phyloP scores from a whole-genome alignment of 1,140 invertebrate species.

The Cephus cinctus region DNA sequence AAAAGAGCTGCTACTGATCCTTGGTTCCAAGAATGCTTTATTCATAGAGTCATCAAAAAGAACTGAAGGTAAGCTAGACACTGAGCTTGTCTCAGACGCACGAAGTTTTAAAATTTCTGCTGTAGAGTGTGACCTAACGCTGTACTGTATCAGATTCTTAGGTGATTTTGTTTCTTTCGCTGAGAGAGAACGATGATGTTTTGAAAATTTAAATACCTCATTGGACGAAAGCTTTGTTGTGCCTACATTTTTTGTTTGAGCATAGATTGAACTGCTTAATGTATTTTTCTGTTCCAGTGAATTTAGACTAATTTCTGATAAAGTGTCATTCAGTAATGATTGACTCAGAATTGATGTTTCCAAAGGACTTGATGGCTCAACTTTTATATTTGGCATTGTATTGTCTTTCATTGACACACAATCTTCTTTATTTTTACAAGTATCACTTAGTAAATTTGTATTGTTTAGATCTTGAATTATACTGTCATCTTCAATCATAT shows the following conservation, averaged over 20 bases:
- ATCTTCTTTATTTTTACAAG: background rate
- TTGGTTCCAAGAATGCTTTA: constrained; percentile 20
- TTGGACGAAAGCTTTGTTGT: background rate
- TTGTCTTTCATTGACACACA: background rate
- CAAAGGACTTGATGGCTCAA: background rate
- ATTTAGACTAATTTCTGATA: constrained; percentile 23
- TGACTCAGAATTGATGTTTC: constrained; percentile 36
- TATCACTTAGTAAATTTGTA: constrained; percentile 11
- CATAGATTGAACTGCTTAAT: constrained; percentile 10
- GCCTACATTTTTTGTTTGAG: constrained; percentile 12
- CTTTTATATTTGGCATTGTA: constrained; percentile 11
- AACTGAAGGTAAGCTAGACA: constrained; percentile 15
- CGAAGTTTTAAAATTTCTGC: constrained; percentile 5
- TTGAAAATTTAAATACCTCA: constrained; percentile 6
- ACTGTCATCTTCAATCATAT: constrained; percentile 1
- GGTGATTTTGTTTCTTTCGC: constrained; percentile 18
- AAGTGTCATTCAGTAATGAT: constrained; percentile 40
- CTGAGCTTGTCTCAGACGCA: constrained; percentile 2
- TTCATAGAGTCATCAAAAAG: constrained; percentile 23
- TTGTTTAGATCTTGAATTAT: constrained; percentile 12
- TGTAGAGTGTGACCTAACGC: constrained; percentile 18
- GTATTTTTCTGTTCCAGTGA: constrained; percentile 14
- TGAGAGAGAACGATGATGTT: constrained; percentile 29
- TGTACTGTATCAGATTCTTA: constrained; percentile 10
- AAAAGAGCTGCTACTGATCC: constrained; percentile 12